Base-by-base conservation (phyloP, 2,888 invertebrate species). In the Oscheius myriophilus region DNA sequence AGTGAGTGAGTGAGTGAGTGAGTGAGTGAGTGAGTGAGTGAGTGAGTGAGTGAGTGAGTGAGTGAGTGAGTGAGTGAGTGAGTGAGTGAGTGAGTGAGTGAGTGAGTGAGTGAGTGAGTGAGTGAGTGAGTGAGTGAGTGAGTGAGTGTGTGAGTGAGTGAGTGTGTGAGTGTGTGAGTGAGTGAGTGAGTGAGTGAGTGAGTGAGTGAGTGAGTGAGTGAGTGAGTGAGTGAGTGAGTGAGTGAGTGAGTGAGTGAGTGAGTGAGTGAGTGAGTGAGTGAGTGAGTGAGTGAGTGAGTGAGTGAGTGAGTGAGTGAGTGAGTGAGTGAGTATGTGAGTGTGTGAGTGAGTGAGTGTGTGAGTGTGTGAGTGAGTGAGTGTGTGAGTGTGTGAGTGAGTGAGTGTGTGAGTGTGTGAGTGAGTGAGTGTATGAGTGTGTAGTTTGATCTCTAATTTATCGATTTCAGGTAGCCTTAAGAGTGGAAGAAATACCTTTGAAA, bases 401-500 rank as follows among this genome's bases (percentile, higher is more conserved):
- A 9, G 33, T 6, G 3, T 6, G 21, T 21, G n/a, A 6, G 2
- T 49, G 11, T 6, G 11, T n/a, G 18, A 9, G 4, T 6, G 11
- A 49, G 11, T 21, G 11, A 49, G 6, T 6, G 3, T 3, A 49
- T 49, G 11, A 49, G 11, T 18, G 3, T 6, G 11, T 49, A 49
- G 3, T 49, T 53, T 53, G 11, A 23, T 3, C 12, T 57, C n/a
- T 41, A 25, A 16, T 43, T 18, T 39, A 26, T 51, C 14, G 21
- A 33, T 57, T 71, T 57, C 54, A 76, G 73, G 52, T 78, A 11
- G 75, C 78, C 4, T 70, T 80, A 1, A 72, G 72, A 65, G 80
- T 82, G 11, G 82, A 82, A 42, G 81, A 79, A 45, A 81, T 83
- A 21, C 82, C 82, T 6, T 55, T 73, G 62, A 83, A 83, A 68